Conservation (phyloP, 1,140 invertebrate genomes). For the Drosophila subobscura region DNA sequence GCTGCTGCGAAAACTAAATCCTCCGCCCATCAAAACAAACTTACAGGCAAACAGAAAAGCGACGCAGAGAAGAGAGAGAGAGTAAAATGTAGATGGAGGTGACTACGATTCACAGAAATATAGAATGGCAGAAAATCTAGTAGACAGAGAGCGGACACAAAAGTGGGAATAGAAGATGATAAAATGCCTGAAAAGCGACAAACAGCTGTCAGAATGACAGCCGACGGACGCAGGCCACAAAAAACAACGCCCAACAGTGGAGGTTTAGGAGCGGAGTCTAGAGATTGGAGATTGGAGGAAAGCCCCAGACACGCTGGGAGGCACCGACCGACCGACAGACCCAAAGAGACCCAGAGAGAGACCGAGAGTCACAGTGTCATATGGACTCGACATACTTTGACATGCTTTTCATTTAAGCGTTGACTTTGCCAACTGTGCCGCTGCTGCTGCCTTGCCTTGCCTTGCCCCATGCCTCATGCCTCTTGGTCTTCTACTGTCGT, state of each 20-base stretch:
- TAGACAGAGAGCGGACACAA: constrained; percentile 30
- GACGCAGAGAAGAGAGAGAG: background rate
- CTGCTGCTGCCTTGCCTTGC: constrained; percentile 33
- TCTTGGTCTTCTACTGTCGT: constrained; percentile 14
- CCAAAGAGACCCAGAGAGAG: background rate
- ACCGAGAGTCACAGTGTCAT: constrained; percentile 58
- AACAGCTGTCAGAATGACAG: constrained; percentile 76
- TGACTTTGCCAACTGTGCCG: constrained; percentile 58
- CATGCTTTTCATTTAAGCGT: constrained; percentile 64
- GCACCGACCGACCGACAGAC: constrained; percentile 8
- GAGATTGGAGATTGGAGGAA: constrained; percentile 32
- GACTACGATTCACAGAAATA: background rate
- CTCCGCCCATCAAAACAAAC: constrained; percentile 59
- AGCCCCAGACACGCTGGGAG: constrained; percentile 22
- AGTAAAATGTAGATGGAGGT: constrained; percentile 7
- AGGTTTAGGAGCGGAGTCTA: constrained; percentile 2
- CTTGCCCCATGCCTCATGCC: background rate
- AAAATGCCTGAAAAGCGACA: constrained; percentile 74
- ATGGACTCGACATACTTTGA: constrained; percentile 71
- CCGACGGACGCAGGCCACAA: constrained; percentile 55
- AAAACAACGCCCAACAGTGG: constrained; percentile 21
- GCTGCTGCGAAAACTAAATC: constrained; percentile 56
- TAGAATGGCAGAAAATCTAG: constrained; percentile 1
- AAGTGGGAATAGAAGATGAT: constrained; percentile 58
- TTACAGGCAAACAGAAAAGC: constrained; percentile 2